These are phyloP conservation scores for Melikaiella ostensackeni DNA, from an alignment of 2,888 invertebrate genomes.

Conservation along the genomic window DNA sequence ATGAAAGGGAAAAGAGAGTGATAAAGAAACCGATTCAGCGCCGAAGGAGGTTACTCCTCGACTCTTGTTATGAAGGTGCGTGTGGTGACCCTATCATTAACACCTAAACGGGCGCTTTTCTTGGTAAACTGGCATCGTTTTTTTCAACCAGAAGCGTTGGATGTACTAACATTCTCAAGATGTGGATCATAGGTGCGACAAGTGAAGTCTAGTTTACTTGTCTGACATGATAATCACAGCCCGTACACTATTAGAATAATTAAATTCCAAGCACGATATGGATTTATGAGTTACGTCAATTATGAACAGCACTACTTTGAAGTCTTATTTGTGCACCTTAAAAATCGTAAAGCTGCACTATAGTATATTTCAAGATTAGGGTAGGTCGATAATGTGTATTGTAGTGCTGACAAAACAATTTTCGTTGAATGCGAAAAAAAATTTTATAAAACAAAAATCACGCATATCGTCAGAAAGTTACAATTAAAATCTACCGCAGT, in stretches of 20 bases:
- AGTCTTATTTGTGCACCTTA: background rate
- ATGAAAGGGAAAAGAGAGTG: slow-evolving; percentile 14
- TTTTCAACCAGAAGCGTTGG: slow-evolving; percentile 36
- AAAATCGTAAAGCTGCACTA: background rate
- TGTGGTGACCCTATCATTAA: slow-evolving; percentile 73
- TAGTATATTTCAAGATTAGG: background rate
- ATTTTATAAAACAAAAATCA: background rate
- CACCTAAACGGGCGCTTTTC: slow-evolving; percentile 69
- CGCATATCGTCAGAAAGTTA: slow-evolving; percentile 6
- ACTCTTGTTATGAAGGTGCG: slow-evolving; percentile 67
- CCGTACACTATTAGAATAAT: slow-evolving; percentile 69
- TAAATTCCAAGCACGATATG: slow-evolving; percentile 66
- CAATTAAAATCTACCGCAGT: slow-evolving; percentile 34
- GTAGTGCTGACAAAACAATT: background rate
- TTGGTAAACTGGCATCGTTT: slow-evolving; percentile 36
- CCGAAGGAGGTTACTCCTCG: slow-evolving; percentile 50
- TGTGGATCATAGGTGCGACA: slow-evolving; percentile 68
- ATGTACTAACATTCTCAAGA: slow-evolving; percentile 46
- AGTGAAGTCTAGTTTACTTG: slow-evolving; percentile 73
- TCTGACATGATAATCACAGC: slow-evolving; percentile 73
- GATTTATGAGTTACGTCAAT: slow-evolving; percentile 44
- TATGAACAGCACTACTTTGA: background rate
- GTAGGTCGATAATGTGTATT: background rate
- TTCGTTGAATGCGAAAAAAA: background rate
- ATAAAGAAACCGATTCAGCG: slow-evolving; percentile 27